Evolutionary conservation across 2,888 invertebrate genomes (phyloP), one percentile per base, ranked within the genome.

Genomic region (Elysia crispata): DNA sequence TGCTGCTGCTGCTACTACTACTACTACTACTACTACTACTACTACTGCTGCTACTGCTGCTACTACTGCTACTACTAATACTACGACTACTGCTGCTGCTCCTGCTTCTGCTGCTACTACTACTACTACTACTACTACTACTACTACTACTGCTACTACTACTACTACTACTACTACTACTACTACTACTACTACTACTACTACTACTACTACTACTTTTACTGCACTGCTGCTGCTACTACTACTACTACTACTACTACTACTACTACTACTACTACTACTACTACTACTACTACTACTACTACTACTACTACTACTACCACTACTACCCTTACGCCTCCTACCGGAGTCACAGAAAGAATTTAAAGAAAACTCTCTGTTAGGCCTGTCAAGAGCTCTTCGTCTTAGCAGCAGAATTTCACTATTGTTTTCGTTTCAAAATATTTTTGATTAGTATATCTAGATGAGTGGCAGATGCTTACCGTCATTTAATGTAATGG

Each of bases 221-320:
- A 76, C 33, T 31, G 28, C n/a, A n/a, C 67, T 77, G 60, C 75
- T 60, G 57, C 60, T 75, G 60, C 60, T 75, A 30, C 60, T 77
- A 77, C 79, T 77, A 79, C 79, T 79, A 77, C 79, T 79, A 79
- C 79, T 79, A 77, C 79, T 79, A 77, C 79, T 77, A 77, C 79
- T 79, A 79, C 79, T 79, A 77, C 79, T 79, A 79, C 79, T 79
- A 77, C 79, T 79, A 79, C 79, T 79, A 77, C 79, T 62, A 62
- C 62, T 62, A 62, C 62, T 62, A 62, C 62, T 62, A 62, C 62
- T 62, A 62, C n/a, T n/a, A n/a, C n/a, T n/a, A n/a, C n/a, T n/a
- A n/a, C n/a, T n/a, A n/a, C n/a, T n/a, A n/a, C n/a, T n/a, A n/a
- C n/a, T n/a, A n/a, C n/a, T n/a, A n/a, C n/a, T n/a, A n/a, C n/a